These are phyloP conservation scores for Caranx melampygus DNA, from an alignment of 2,113 vertebrate genomes.

Conservation along the genomic window DNA sequence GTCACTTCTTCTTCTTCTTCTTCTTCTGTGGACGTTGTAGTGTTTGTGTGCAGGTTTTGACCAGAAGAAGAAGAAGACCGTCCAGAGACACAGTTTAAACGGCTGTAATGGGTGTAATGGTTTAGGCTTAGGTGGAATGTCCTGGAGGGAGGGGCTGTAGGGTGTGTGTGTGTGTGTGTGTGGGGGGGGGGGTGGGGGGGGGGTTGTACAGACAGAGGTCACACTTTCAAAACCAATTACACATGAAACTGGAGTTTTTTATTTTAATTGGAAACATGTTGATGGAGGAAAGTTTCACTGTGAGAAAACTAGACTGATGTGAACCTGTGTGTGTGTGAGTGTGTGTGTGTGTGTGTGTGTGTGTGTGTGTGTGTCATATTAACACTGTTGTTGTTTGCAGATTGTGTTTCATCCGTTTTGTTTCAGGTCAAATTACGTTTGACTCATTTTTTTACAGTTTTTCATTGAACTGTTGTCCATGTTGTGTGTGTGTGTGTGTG, in stretches of 20 bases:
- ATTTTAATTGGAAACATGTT: conserved; percentile 79
- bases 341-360: not conserved
- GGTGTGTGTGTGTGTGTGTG: conserved; percentile 30
- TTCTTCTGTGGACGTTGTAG: too few relatives aligned
- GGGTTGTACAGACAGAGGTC: conserved; percentile 70
- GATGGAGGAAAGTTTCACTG: conserved; percentile 52
- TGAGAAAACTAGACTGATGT: conserved; percentile 58
- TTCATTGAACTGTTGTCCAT: too few relatives aligned
- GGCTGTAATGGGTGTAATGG: conserved; percentile 67
- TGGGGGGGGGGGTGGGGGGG: conserved; percentile 25
- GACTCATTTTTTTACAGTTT: too few relatives aligned
- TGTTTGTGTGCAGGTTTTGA: not conserved
- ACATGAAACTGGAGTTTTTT: conserved; percentile 43
- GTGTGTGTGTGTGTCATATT: not conserved
- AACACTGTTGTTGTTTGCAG: too few relatives aligned
- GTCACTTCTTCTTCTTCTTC: too few relatives aligned
- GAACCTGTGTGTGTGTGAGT: not conserved
- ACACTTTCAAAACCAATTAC: conserved; percentile 80
- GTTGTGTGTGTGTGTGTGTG: too few relatives aligned
- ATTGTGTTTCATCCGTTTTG: too few relatives aligned
- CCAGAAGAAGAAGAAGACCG: not conserved
- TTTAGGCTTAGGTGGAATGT: conserved; percentile 75
- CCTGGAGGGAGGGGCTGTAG: conserved; percentile 60
- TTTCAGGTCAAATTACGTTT: too few relatives aligned
- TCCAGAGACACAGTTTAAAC: not conserved